Evolutionary conservation across 2,888 invertebrate genomes (phyloP).

Genomic region (Podotricha telesiphe): DNA sequence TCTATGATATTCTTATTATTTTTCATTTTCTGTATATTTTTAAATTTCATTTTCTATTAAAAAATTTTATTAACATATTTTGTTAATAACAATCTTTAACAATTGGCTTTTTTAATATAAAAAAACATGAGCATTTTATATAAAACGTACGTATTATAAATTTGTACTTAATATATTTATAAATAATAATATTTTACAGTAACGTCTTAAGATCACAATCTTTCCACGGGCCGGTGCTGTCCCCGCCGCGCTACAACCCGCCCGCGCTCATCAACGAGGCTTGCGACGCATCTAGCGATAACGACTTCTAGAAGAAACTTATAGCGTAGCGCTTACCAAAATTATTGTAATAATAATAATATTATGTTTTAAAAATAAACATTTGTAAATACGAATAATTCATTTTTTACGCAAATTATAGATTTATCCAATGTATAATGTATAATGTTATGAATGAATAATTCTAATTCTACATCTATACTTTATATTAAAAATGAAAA

Average conservation of each 20-base stretch:
- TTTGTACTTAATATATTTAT: conserved; percentile 15
- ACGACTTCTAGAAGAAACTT: conserved; percentile 70
- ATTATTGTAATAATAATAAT: conserved; percentile 12
- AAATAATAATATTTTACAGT: conserved; percentile 57
- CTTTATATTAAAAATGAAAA: background rate
- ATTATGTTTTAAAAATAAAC: conserved; percentile 1
- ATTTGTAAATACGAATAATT: background rate
- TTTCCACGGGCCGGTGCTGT: conserved; percentile 83
- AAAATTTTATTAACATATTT: background rate
- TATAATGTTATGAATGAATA: background rate
- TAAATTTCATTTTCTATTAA: background rate
- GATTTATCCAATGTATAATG: conserved; percentile 2
- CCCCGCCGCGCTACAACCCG: conserved; percentile 63
- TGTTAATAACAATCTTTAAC: background rate
- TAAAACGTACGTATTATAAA: background rate
- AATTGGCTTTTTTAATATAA: background rate
- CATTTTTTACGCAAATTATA: conserved; percentile 9
- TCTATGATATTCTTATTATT: background rate
- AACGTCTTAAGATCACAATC: conserved; percentile 85
- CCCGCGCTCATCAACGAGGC: conserved; percentile 64
- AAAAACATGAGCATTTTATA: background rate
- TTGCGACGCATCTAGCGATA: conserved; percentile 80
- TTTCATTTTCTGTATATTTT: background rate
- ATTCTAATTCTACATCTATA: background rate
- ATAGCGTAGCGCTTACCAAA: conserved; percentile 21